Evolutionary conservation across 2,797 vertebrate genomes (phyloP), one percentile per base, ranked within the genome.

Genomic region (Echeneis naucrates): DNA sequence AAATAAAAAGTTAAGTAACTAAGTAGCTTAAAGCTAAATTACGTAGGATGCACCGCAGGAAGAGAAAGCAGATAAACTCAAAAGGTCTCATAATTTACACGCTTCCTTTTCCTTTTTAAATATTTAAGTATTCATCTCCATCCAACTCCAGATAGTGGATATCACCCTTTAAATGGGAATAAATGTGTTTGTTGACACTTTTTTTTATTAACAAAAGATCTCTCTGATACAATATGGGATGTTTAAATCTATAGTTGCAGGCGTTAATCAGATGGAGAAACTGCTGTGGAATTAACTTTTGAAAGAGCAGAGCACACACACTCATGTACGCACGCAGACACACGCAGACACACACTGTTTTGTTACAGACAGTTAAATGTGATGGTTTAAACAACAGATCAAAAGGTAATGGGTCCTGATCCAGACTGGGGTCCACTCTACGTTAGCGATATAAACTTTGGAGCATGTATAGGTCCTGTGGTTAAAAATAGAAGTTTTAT

Each of bases 401-500:
- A 30, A 17, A 33, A 58, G 23, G 40, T 59, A 21, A 30, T 21
- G 5, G 44, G 59, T 50, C 30, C 6, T 30, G 45, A 30, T 37
- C 33, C 61, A 75, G 77, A 69, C 73, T 57, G 60, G 48, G 24
- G 57, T 78, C 53, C 52, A 42, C 16, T 60, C 16, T 60, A 52
- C 66, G 56, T 75, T 42, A 67, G 77, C 21, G 44, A 56, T 30
- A 44, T 42, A 57, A 57, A 74, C 50, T 21, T 19, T 45, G 38
- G 5, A 21, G 66, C 24, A 72, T 64, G 67, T 60, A 72, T 5
- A 2, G 23, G 48, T 60, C 55, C 57, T 72, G 68, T 64, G 72
- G 77, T 77, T 88, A 76, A 87, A 92, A 85, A 87, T 87, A 88
- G 68, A 61, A 1, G 0, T 77, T 88, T 81, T 73, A 88, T 65